Base-by-base conservation (phyloP, 1,140 invertebrate genomes). In the Drosophila simulans region DNA sequence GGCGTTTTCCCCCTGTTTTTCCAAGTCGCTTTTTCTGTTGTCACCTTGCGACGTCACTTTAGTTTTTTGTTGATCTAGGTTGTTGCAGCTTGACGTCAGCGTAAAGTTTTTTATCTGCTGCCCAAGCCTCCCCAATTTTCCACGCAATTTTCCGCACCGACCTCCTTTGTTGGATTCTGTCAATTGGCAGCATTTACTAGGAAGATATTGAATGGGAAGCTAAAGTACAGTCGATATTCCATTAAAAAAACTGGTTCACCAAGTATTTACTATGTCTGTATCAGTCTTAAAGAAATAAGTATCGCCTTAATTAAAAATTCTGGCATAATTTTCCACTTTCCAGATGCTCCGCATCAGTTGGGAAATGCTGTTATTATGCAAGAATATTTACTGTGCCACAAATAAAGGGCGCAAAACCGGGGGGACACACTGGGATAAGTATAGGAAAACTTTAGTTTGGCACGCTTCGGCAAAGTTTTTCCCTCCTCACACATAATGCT, bases 101-200 rank as follows among this genome's bases (percentile, higher is more conserved):
- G 31, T 65, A 62, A 83, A 85, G 58, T 85, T 84, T 80, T 80
- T 84, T 60, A 65, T 70, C 43, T 57, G 42, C 10, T 25, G 0
- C 51, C 17, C 40, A n/a, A 46, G 60, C 71, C 45, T 64, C 46
- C 37, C 39, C 43, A 17, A 20, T 62, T 70, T 56, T 70, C 60
- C 40, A 20, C 27, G 4, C 37, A 8, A 34, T 27, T 45, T 56
- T 25, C 2, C 17, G 20, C 27, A 34, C 22, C 15, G 13, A n/a
- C 12, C 22, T 17, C 43, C 17, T 39, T 22, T 45, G 31, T 39
- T 34, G 34, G 52, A 34, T 77, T 55, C 74, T 77, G 81, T 85
- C 49, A 77, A 89, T 83, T 88, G 83, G 70, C 79, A 72, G 83
- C 85, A 69, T 83, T 82, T 68, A 82, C 77, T 71, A 52, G 55